Conservation (phyloP, 2,113 vertebrate species). For the Peromyscus polionotus region DNA sequence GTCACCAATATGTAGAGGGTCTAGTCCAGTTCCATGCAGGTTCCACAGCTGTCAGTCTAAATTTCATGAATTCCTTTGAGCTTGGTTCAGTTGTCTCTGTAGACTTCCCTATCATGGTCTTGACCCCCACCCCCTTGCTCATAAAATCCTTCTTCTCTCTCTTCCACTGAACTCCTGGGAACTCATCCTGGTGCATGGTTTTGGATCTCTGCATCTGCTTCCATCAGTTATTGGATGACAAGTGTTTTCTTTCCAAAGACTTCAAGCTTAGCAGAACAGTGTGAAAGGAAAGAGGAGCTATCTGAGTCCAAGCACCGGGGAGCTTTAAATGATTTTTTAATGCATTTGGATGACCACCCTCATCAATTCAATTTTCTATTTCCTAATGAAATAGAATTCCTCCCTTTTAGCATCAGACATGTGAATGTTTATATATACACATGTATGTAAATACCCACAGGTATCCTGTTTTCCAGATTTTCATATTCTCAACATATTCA, state of each 20-base stretch:
- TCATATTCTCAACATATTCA: not conserved
- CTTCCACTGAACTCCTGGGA: no score
- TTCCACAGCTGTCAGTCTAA: no score
- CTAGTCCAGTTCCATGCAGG: no score
- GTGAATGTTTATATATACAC: not conserved
- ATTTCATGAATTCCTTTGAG: no score
- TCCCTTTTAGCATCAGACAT: not conserved
- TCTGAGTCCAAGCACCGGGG: not conserved
- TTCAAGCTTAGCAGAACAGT: not conserved
- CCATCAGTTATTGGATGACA: not conserved
- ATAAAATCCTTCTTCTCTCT: no score
- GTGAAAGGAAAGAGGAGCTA: not conserved
- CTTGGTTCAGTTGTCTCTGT: no score
- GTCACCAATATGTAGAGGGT: no score
- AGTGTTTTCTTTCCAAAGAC: not conserved
- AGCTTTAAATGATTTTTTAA: not conserved
- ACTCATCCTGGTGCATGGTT: no score
- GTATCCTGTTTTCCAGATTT: not conserved
- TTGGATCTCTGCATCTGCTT: no score
- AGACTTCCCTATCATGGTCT: no score
- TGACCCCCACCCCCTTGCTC: no score
- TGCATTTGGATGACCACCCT: not conserved
- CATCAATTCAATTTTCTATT: not conserved
- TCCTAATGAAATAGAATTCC: not conserved
- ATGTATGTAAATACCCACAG: not conserved